Conservation (phyloP, 2,888 invertebrate genomes). For the Xanthorhoe spadicearia region DNA sequence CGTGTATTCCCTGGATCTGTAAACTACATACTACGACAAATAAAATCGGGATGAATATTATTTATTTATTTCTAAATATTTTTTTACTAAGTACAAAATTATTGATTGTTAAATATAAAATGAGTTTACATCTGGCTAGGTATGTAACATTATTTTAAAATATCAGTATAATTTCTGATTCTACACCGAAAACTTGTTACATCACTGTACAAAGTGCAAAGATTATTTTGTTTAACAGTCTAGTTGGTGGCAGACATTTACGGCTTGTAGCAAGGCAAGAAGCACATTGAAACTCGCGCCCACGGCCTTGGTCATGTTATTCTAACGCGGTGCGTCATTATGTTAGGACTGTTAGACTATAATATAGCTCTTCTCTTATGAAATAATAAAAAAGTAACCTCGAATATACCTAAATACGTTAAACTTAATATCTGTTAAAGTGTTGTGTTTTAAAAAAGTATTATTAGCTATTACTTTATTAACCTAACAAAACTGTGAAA, state of each 20-base stretch:
- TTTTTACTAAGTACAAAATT: no score
- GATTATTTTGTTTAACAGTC: conserved; percentile 5
- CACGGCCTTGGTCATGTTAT: conserved; percentile 48
- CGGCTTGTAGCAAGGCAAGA: conserved; percentile 10
- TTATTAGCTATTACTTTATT: neutral
- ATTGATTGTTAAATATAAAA: no score
- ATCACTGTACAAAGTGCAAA: conserved; percentile 25
- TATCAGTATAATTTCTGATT: neutral
- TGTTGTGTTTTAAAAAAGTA: conserved; percentile 4
- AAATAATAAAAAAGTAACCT: conserved; percentile 23
- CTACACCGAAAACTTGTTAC: neutral
- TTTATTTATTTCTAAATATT: no score
- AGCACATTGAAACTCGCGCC: conserved; percentile 15
- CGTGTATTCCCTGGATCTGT: neutral
- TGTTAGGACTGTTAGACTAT: conserved; percentile 40
- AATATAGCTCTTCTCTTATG: conserved; percentile 23
- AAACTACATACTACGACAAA: no score
- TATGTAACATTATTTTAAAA: no score
- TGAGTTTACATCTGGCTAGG: no score
- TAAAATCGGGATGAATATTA: no score
- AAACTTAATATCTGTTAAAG: neutral
- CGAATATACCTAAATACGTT: neutral
- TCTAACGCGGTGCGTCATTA: conserved; percentile 43
- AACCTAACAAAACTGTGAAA: conserved; percentile 19
- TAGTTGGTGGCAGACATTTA: neutral